Conservation (phyloP, 2,797 vertebrate genomes). For the Eulemur mongoz region DNA sequence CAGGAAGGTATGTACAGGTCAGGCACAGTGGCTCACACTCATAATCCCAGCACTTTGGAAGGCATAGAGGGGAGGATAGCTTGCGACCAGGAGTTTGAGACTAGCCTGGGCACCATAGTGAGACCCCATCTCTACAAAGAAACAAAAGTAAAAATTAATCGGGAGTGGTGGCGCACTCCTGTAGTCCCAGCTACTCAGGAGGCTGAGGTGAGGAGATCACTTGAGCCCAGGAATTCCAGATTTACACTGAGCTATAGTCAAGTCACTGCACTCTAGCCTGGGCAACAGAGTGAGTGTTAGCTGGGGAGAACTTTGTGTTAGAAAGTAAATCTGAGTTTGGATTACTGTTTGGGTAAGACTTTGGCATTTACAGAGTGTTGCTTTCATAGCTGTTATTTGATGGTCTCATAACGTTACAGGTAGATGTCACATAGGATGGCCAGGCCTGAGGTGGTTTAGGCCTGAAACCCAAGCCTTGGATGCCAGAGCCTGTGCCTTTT, state of each 20-base stretch:
- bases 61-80: background rate
- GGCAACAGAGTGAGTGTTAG: background rate
- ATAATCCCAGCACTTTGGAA: background rate
- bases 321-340: background rate
- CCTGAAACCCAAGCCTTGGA: background rate
- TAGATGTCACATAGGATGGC: background rate
- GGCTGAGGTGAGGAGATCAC: background rate
- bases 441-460: background rate
- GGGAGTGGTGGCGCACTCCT: no score
- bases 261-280: background rate
- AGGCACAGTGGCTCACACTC: background rate
- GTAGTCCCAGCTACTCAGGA: no score
- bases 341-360: background rate
- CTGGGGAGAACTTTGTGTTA: background rate
- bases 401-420: background rate
- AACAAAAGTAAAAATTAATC: background rate
- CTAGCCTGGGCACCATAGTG: background rate
- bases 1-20: background rate
- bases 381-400: background rate
- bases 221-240: background rate
- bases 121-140: background rate
- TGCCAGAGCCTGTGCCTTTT: background rate
- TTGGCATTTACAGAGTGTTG: background rate
- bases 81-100: background rate
- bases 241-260: background rate